Evolutionary conservation across 2,797 vertebrate genomes (phyloP).

Genomic region (Buphagus erythrorhynchus): DNA sequence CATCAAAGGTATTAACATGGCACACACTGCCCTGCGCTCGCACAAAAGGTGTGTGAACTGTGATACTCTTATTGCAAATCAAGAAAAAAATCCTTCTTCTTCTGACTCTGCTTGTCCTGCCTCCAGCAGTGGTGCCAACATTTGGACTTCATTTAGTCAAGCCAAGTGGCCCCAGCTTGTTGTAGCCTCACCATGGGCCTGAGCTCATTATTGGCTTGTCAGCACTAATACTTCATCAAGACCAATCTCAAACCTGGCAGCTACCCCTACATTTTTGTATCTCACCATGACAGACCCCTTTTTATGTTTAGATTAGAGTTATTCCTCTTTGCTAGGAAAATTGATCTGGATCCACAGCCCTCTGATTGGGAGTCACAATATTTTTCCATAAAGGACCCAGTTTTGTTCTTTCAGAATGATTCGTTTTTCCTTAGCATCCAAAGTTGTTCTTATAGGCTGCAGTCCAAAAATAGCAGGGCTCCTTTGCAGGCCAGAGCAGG

Average conservation of each 20-base stretch:
- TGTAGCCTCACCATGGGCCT: background rate
- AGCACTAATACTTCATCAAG: background rate
- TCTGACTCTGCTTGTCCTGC: background rate
- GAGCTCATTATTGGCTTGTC: background rate
- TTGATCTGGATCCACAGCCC: background rate
- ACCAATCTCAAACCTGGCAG: background rate
- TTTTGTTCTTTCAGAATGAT: background rate
- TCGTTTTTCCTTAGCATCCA: background rate
- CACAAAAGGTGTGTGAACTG: background rate
- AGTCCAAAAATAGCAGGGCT: background rate
- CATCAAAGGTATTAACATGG: slow-evolving; percentile 44
- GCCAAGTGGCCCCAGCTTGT: background rate
- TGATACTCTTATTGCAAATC: background rate
- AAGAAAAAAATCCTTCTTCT: background rate
- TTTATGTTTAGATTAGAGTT: background rate
- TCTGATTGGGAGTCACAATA: background rate
- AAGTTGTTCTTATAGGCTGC: background rate
- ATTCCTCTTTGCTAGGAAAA: slow-evolving; percentile 1
- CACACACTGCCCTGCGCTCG: background rate
- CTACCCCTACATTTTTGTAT: background rate
- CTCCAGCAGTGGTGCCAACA: background rate
- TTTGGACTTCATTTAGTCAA: background rate
- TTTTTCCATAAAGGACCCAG: background rate
- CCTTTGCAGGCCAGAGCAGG: background rate
- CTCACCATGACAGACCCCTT: background rate